Evolutionary conservation across 2,888 invertebrate species (phyloP).

Genomic region (Zelleria hepariella): DNA sequence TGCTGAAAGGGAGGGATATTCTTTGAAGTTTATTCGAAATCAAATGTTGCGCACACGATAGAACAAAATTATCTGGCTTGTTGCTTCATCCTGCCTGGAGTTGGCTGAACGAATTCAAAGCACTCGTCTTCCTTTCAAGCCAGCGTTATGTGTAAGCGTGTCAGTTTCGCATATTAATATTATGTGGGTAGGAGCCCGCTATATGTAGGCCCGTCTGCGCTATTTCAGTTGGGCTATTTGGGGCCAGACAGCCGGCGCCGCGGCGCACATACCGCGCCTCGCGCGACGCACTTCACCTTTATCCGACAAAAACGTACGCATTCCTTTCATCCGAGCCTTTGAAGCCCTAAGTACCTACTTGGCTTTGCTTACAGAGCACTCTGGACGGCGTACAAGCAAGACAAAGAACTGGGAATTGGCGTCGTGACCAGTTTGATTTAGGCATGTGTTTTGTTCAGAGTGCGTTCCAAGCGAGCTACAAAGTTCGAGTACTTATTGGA

Average conservation of each 20-base stretch:
- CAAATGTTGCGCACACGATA: too few relatives aligned
- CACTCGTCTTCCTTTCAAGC: not conserved
- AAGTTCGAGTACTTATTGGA: too few relatives aligned
- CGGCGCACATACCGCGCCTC: slow-evolving; percentile 12
- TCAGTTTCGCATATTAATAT: slow-evolving; percentile 39
- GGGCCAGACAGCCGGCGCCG: slow-evolving; percentile 36
- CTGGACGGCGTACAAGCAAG: not conserved
- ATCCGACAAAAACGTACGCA: slow-evolving; percentile 25
- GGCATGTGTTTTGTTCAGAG: not conserved
- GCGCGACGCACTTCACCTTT: slow-evolving; percentile 38
- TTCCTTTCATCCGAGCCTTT: not conserved
- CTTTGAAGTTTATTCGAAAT: not conserved
- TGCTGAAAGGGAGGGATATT: not conserved
- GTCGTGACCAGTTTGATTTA: not conserved
- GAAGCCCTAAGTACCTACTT: not conserved
- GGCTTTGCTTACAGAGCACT: not conserved
- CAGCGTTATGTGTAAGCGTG: not conserved
- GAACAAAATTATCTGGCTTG: too few relatives aligned
- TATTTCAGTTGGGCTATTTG: slow-evolving; percentile 43
- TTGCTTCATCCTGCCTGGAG: not conserved
- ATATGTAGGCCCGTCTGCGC: slow-evolving; percentile 31
- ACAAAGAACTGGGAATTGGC: not conserved
- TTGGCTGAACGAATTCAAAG: not conserved
- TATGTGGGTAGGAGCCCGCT: slow-evolving; percentile 1
- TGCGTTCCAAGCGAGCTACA: too few relatives aligned